Base-by-base conservation (phyloP, 2,797 vertebrate genomes). In the Spondyliosoma cantharus region DNA sequence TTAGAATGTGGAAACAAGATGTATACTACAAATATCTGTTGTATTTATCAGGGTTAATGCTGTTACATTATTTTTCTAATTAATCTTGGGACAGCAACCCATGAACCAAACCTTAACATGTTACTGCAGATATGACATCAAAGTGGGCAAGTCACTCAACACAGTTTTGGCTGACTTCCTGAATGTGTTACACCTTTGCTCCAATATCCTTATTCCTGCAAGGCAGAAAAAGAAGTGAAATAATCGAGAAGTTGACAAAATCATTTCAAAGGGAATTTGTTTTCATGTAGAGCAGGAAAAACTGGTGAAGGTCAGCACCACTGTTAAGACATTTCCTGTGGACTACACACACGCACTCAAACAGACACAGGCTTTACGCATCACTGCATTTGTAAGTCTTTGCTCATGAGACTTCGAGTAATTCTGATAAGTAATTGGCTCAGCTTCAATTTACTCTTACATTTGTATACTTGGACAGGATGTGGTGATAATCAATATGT, bases 401-500 rank as follows among this genome's bases (percentile, higher is more conserved):
- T 65, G 22, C 42, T 67, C 17, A 0, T 50, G 58, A 82, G 78
- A 64, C 52, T 29, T 57, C 9, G 3, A 57, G 16, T 9, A 57
- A 20, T 60, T 76, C 50, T 63, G 49, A 8, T 67, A 49, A 32
- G 56, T 86, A 64, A 82, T 72, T 57, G 69, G 57, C 68, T 69
- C 25, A 5, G 24, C 56, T 68, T 74, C 62, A 67, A 19, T 45
- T 5, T 45, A 46, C 50, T 59, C 22, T 58, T 43, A 9, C 62
- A 66, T 78, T 76, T 71, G 46, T 75, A 59, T 58, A 45, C 49
- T 50, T 25, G 22, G 24, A 42, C 3, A 7, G 24, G 22, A n/a
- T 61, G 25, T 53, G 22, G 15, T 69, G 42, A 52, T 27, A 50
- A 59, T 86, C 57, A 70, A 20, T 78, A 86, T 73, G 73, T 91